These are phyloP conservation scores for Paralichthys olivaceus DNA, from an alignment of 2,113 vertebrate species.

Conservation along the genomic window DNA sequence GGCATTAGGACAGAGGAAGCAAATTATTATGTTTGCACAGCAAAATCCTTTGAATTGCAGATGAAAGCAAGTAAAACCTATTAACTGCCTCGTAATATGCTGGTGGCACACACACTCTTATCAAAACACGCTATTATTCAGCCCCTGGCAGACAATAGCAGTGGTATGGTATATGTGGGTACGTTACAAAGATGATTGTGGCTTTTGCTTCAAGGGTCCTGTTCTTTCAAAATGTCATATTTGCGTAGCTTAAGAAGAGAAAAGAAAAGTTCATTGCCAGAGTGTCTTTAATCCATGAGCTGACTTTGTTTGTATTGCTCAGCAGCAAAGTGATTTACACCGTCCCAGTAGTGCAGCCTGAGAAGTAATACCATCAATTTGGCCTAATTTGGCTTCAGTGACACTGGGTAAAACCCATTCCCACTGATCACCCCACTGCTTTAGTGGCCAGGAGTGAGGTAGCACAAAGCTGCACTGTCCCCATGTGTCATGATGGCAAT, in stretches of 20 bases:
- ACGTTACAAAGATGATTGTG: slow-evolving; percentile 60
- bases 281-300: slow-evolving; percentile 62
- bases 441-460: slow-evolving; percentile 38
- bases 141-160: slow-evolving; percentile 44
- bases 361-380: slow-evolving; percentile 69
- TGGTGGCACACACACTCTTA: slow-evolving; percentile 53
- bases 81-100: slow-evolving; percentile 60
- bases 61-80: slow-evolving; percentile 67
- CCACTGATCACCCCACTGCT: slow-evolving; percentile 51
- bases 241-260: slow-evolving; percentile 49
- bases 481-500: background rate
- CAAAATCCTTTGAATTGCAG: slow-evolving; percentile 68
- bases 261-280: slow-evolving; percentile 60
- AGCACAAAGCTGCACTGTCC: slow-evolving; percentile 10
- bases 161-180: slow-evolving; percentile 33
- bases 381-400: slow-evolving; percentile 70
- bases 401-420: slow-evolving; percentile 51
- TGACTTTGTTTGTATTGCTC: slow-evolving; percentile 69
- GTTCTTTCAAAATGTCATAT: slow-evolving; percentile 74
- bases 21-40: slow-evolving; percentile 60
- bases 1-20: slow-evolving; percentile 45
- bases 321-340: slow-evolving; percentile 70
- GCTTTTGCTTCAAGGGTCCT: slow-evolving; percentile 58
- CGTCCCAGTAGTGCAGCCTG: slow-evolving; percentile 45
- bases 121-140: slow-evolving; percentile 56